Percentiles rank a stretch among this genome's conserved stretches.
phyloP scores from a whole-genome alignment of 2,113 vertebrate genomes.

The Bambusicola thoracicus region DNA sequence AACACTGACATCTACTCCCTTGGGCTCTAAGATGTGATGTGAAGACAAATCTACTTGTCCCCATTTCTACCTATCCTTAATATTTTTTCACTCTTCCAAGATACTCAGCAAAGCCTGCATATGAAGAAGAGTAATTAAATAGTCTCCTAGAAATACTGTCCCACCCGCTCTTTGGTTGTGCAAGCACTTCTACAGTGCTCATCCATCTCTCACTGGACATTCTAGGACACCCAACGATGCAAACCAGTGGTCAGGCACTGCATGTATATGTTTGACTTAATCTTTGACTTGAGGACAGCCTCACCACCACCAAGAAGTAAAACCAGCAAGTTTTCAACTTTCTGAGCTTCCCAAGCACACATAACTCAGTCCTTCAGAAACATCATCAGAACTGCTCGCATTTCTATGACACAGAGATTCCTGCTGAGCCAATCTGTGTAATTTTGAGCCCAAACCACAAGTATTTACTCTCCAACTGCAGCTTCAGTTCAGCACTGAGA shows the following conservation, averaged over 20 bases:
- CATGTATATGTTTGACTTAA: neutral
- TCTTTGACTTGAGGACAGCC: neutral
- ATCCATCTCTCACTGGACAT: neutral
- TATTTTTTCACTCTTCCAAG: neutral
- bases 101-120: neutral
- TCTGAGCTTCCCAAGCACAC: neutral
- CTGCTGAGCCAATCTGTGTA: neutral
- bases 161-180: neutral
- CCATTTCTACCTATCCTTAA: neutral
- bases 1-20: neutral
- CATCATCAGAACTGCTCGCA: fast-evolving
- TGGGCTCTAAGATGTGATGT: neutral
- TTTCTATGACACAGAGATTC: neutral
- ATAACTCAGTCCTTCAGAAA: neutral
- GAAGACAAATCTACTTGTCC: neutral
- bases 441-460: neutral
- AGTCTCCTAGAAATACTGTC: neutral
- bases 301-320: neutral
- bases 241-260: neutral
- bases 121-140: neutral
- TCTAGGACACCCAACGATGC: neutral
- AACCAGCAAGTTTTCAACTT: neutral
- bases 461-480: neutral
- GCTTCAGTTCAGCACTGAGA: neutral
- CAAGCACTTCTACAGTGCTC: neutral